Conservation (phyloP, 1,140 invertebrate genomes). For the Halictus rubicundus region DNA sequence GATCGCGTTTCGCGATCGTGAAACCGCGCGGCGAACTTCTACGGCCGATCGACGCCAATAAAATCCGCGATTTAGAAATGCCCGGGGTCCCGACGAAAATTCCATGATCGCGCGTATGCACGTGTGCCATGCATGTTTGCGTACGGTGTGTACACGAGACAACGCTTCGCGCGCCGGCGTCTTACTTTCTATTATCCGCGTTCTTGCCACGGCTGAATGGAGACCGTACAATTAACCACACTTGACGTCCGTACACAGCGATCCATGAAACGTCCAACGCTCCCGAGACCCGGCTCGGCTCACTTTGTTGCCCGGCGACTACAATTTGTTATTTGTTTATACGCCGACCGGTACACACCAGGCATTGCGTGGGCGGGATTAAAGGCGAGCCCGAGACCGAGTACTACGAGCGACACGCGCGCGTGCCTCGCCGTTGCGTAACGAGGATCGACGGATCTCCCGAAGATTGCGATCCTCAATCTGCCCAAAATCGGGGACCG, state of each 20-base stretch:
- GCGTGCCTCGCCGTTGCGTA: neutral
- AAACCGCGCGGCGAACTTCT: neutral
- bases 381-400: neutral
- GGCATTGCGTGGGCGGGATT: neutral
- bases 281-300: constrained; percentile 3
- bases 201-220: constrained; percentile 41
- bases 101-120: neutral
- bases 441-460: neutral
- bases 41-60: constrained; percentile 1
- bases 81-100: constrained; percentile 5
- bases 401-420: no score
- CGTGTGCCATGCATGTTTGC: no score
- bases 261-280: constrained; percentile 37
- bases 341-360: neutral
- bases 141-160: no score
- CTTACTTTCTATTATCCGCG: constrained; percentile 45
- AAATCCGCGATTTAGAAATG: constrained; percentile 39
- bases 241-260: constrained; percentile 38
- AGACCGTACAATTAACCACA: constrained; percentile 47
- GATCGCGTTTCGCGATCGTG: neutral
- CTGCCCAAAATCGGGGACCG: no score
- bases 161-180: neutral
- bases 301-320: constrained; percentile 32
- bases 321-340: constrained; percentile 45
- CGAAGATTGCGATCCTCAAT: no score